These are phyloP conservation scores for Plodia interpunctella DNA, from an alignment of 1,140 invertebrate genomes.

Conservation along the genomic window DNA sequence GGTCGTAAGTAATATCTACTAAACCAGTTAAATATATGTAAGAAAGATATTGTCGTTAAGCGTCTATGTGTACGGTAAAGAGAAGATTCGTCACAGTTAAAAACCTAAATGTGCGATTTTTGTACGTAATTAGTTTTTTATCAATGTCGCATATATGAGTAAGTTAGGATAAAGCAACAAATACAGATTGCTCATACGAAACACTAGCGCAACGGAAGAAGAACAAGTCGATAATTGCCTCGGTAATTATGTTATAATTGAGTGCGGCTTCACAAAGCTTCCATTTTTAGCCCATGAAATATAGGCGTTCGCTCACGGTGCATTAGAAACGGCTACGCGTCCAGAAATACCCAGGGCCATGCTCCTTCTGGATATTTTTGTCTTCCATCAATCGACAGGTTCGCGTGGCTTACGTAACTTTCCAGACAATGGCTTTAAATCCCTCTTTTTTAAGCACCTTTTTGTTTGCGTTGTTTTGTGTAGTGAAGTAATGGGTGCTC, in stretches of 20 bases:
- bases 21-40: too few relatives aligned
- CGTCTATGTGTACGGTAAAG: too few relatives aligned
- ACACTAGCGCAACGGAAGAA: background rate
- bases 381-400: conserved; percentile 42
- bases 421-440: conserved; percentile 12
- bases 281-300: conserved; percentile 21
- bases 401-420: conserved; percentile 24
- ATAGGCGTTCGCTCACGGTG: conserved; percentile 5
- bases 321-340: conserved; percentile 18
- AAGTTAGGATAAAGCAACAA: background rate
- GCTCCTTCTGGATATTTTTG: conserved; percentile 41
- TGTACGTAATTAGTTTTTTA: too few relatives aligned
- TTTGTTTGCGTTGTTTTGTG: conserved; percentile 10
- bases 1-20: background rate
- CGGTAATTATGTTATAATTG: conserved; percentile 25
- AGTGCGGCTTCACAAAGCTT: conserved; percentile 18
- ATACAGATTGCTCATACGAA: background rate
- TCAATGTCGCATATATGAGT: too few relatives aligned
- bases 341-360: conserved; percentile 35
- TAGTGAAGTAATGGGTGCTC: too few relatives aligned
- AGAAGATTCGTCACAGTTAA: too few relatives aligned
- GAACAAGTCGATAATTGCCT: conserved; percentile 15
- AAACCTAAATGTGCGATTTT: too few relatives aligned
- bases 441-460: conserved; percentile 17
- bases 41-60: too few relatives aligned